phyloP scores from a whole-genome alignment of 2,888 invertebrate species.

The Troilus luridus region DNA sequence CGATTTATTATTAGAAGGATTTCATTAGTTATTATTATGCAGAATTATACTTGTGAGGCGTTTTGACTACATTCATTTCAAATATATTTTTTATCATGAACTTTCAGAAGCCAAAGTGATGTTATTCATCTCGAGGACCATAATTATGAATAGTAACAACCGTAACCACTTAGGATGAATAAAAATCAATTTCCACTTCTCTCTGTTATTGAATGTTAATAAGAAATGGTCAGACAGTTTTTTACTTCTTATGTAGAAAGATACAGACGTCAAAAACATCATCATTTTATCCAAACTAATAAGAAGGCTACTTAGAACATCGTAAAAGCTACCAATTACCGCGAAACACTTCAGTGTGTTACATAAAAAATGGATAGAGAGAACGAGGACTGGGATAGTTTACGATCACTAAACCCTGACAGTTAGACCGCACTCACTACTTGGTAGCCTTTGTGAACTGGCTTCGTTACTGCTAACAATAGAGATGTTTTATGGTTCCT shows the following conservation, averaged over 20 bases:
- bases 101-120: too few relatives aligned
- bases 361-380: neutral
- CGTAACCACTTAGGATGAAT: too few relatives aligned
- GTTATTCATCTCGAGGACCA: too few relatives aligned
- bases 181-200: too few relatives aligned
- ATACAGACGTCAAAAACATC: neutral
- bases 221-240: too few relatives aligned
- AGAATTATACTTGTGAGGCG: too few relatives aligned
- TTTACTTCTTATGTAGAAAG: neutral
- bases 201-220: too few relatives aligned
- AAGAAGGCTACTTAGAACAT: neutral
- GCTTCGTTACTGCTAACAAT: neutral
- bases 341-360: neutral
- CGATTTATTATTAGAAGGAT: too few relatives aligned
- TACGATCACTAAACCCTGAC: neutral
- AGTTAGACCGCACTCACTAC: neutral
- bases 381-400: neutral
- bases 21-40: too few relatives aligned
- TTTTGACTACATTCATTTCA: too few relatives aligned
- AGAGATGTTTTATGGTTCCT: neutral
- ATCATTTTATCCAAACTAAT: neutral
- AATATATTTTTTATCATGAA: too few relatives aligned
- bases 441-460: neutral
- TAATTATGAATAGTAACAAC: too few relatives aligned
- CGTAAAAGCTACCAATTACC: neutral